These are phyloP conservation scores for Pipistrellus nathusii DNA, from an alignment of 2,797 vertebrate species.

Conservation along the genomic window DNA sequence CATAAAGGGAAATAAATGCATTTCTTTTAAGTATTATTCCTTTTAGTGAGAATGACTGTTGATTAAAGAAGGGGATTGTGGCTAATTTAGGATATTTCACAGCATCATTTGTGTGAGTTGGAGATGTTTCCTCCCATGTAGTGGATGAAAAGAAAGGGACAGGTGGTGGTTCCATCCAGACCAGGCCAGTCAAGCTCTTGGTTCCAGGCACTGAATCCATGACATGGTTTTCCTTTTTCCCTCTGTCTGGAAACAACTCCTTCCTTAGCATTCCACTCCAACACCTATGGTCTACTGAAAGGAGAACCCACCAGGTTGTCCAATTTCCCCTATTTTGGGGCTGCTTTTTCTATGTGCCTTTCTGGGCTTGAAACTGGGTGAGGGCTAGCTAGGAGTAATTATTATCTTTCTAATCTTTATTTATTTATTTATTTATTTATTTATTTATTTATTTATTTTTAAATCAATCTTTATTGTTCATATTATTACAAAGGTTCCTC, in stretches of 20 bases:
- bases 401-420: conserved; percentile 45
- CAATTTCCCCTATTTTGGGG: background rate
- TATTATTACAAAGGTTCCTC: too few species aligned
- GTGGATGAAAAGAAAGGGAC: background rate
- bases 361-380: conserved; percentile 30
- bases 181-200: background rate
- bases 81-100: background rate
- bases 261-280: background rate
- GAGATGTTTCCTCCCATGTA: background rate
- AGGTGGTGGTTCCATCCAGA: background rate
- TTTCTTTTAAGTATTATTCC: background rate
- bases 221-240: background rate
- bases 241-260: background rate
- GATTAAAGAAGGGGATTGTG: background rate
- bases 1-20: background rate
- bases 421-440: conserved; percentile 58
- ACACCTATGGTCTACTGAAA: background rate
- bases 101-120: background rate
- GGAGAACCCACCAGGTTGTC: background rate
- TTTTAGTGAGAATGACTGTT: conserved; percentile 32
- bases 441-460: conserved; percentile 53
- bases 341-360: background rate
- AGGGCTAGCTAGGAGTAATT: background rate
- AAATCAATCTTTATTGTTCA: too few species aligned
- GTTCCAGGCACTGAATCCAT: background rate